A percentile compares a stretch with the other conserved stretches of the same genome.
Conservation (phyloP, 2,113 vertebrate species). For the Salvator merianae region DNA sequence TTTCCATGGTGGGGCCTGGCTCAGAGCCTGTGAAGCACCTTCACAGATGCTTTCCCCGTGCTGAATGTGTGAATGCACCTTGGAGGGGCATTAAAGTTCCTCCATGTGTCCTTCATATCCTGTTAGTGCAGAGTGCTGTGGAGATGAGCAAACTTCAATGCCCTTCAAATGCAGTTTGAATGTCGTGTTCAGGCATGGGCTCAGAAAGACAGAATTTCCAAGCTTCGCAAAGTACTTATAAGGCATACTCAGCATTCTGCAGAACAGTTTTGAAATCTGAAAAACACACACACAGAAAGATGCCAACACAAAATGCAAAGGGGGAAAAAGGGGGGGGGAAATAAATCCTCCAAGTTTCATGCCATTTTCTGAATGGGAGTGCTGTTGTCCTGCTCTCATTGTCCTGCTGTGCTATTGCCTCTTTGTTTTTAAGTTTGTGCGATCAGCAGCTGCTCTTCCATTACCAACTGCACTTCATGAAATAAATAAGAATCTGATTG, state of each 20-base stretch:
- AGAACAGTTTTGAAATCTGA: not conserved
- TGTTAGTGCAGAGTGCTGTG: too few species aligned
- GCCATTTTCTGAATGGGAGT: not conserved
- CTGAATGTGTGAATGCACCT: too few species aligned
- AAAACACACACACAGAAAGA: not conserved
- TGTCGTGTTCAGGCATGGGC: too few species aligned
- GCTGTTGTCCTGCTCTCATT: not conserved
- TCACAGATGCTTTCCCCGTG: too few species aligned
- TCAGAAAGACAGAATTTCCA: not conserved
- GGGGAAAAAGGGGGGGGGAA: not conserved
- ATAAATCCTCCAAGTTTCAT: not conserved
- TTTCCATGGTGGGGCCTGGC: too few species aligned
- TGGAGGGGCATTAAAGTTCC: too few species aligned
- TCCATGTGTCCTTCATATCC: too few species aligned
- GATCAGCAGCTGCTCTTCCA: conserved; percentile 7
- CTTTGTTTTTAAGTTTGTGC: not conserved
- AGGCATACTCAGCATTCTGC: not conserved
- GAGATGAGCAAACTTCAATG: too few species aligned
- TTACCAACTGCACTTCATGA: not conserved
- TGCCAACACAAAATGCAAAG: not conserved
- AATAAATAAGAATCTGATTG: conserved; percentile 13
- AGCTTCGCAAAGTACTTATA: not conserved
- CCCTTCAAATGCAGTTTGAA: too few species aligned
- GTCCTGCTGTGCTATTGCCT: not conserved
- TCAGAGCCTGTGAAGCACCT: too few species aligned